Base-by-base conservation (phyloP, 2,888 invertebrate genomes). In the Machimus rusticus region DNA sequence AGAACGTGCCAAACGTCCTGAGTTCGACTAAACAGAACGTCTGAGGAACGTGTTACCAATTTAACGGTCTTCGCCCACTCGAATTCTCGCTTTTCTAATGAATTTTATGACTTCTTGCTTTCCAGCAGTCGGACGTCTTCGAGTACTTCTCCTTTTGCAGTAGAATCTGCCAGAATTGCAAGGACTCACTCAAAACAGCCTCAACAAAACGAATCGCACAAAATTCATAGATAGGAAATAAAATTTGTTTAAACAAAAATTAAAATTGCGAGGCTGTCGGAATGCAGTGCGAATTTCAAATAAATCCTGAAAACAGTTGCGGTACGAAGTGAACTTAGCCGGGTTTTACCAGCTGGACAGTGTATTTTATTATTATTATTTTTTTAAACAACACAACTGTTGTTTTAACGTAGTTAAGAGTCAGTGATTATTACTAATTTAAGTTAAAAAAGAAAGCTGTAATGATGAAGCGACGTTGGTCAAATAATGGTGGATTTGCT, bases 381-480 rank as follows among this genome's bases (percentile, higher is more conserved):
- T 66, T 66, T 66, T 23, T 19, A 23, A 57, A 34, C n/a, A 76
- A 76, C 34, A 76, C 4, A 57, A 57, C 8, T 57, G 57, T n/a
- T 23, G 12, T 66, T 66, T 23, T 23, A 66, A 23, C 23, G 23
- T 76, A 76, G 37, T 37, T 76, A 14, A 39, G 34, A 37, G 14
- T 34, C 39, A 76, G 39, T 37, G 34, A 76, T 37, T 76, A 5
- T 14, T 31, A 2, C 16, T 76, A 16, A 76, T 76, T 37, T 76
- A n/a, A 37, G 14, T 34, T 76, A n/a, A 9, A 55, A 19, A 66
- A 0, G 9, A 66, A 23, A 66, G 19, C 14, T 66, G 89, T 66
- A 28, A 93, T 94, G 93, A 96, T 96, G 96, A 95, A 95, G 94
- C 95, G 96, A 92, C 95, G 95, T 93, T 96, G 96, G 96, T 95